Evolutionary conservation across 2,888 invertebrate species (phyloP).

Genomic region (Bombylius discolor): DNA sequence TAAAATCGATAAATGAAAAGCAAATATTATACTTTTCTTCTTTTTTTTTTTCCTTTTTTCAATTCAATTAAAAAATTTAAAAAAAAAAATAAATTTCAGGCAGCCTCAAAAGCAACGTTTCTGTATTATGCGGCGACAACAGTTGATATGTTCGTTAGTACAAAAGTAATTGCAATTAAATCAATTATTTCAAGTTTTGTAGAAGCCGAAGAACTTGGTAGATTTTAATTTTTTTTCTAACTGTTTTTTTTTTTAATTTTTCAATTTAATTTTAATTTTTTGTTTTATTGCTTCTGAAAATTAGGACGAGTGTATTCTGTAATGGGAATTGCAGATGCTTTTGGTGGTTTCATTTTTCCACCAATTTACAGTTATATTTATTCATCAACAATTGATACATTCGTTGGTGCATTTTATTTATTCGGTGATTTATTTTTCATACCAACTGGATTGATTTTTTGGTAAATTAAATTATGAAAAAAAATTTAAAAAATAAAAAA

Average conservation of each 20-base stretch:
- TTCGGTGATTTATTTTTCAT: slow-evolving; percentile 33
- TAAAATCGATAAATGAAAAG: too few species aligned
- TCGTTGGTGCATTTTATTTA: slow-evolving; percentile 33
- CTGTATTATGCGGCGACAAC: slow-evolving; percentile 29
- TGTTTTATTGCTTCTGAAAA: background rate
- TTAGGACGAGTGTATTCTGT: slow-evolving; percentile 21
- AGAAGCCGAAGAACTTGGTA: slow-evolving; percentile 31
- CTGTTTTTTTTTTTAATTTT: background rate
- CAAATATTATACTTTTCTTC: background rate
- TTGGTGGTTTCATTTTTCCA: slow-evolving; percentile 31
- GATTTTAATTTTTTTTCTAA: background rate
- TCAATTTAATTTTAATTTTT: background rate
- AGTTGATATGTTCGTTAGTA: slow-evolving; percentile 31
- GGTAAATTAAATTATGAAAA: slow-evolving; percentile 12
- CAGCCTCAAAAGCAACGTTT: slow-evolving; percentile 24
- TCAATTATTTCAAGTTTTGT: slow-evolving; percentile 33
- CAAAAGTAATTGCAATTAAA: slow-evolving; percentile 33
- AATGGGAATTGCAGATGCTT: slow-evolving; percentile 33
- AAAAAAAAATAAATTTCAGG: too few species aligned
- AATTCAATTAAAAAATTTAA: too few species aligned
- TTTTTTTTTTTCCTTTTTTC: background rate
- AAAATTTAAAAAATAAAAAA: too few species aligned
- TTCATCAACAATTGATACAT: slow-evolving; percentile 25
- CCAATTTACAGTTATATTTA: slow-evolving; percentile 32
- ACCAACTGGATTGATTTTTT: slow-evolving; percentile 32